Base-by-base conservation (phyloP, 2,113 vertebrate species). In the Corydoras sp. region DNA sequence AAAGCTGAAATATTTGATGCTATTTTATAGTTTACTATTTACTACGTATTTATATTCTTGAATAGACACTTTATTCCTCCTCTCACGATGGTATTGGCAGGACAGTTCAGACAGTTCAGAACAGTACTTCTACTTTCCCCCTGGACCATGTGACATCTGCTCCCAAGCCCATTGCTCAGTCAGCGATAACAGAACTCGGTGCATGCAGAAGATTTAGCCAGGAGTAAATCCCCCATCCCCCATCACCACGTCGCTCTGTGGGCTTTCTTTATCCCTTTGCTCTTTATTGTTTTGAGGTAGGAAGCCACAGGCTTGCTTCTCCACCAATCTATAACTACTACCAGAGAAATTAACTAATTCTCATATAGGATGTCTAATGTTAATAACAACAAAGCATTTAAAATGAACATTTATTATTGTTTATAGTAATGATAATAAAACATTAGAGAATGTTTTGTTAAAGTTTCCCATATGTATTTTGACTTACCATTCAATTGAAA, bases 61-160 rank as follows among this genome's bases (percentile, higher is more conserved):
- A 43, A 43, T 8, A 4, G 7, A 43, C 7, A 8, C 18, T 51
- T 14, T 31, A 56, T 55, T 12, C 12, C 5, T 13, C 30, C 69
- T 68, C 18, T 72, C 80, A 43, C 78, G 64, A 79, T 77, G 66
- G 80, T 75, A 74, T 75, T 56, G 54, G 35, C 78, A 80, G 71
- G 74, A 81, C 74, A 78, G 81, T 86, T 81, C 83, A 85, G 82
- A 80, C n/a, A n/a, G n/a, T n/a, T n/a, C n/a, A n/a, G 1, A 24
- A 24, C 18, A 24, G 18, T 24, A 24, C 88, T 88, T 82, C 82
- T 81, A 73, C 81, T 83, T 85, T 79, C 77, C 84, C 83, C 71
- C 75, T 55, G 58, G 81, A 86, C 87, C 83, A 87, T 89, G 87
- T 87, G 86, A 88, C 87, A 89, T 89, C 89, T 88, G 88, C 86